Conservation (phyloP, 2,888 invertebrate species). For the Iselma pallidipennis region DNA sequence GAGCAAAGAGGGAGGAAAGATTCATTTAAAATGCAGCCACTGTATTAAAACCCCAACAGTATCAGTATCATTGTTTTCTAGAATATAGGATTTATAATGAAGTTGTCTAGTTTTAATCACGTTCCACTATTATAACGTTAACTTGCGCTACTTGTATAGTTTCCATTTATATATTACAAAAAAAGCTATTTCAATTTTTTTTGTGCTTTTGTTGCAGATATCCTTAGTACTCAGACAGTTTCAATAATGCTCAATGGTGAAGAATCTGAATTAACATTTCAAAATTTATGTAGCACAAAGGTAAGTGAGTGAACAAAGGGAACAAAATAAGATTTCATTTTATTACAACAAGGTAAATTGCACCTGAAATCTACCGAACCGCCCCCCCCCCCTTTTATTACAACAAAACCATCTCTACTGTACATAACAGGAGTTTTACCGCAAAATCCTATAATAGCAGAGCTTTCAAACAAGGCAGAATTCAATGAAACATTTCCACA, state of each 20-base stretch:
- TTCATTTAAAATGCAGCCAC: not conserved
- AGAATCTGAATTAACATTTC: slow-evolving; percentile 89
- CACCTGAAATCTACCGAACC: not conserved
- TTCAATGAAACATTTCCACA: not conserved
- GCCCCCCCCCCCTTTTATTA: too few species aligned
- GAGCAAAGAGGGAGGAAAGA: not conserved
- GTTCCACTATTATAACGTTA: not conserved
- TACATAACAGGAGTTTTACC: not conserved
- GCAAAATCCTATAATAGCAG: not conserved
- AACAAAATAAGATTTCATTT: not conserved
- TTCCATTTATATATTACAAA: too few species aligned
- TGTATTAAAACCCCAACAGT: not conserved
- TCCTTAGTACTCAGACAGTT: slow-evolving; percentile 80
- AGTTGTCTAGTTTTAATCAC: not conserved
- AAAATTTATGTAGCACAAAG: slow-evolving; percentile 73
- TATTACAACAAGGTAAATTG: not conserved
- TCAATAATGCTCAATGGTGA: slow-evolving; percentile 92
- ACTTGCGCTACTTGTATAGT: not conserved
- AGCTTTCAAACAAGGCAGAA: not conserved
- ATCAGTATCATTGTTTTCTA: not conserved
- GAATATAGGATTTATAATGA: not conserved
- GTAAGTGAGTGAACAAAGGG: slow-evolving; percentile 54
- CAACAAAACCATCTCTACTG: not conserved
- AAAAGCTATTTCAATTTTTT: not conserved
- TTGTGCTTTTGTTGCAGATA: slow-evolving; percentile 60